phyloP scores from a whole-genome alignment of 2,797 vertebrate genomes.

The Toxotes lorentzi region DNA sequence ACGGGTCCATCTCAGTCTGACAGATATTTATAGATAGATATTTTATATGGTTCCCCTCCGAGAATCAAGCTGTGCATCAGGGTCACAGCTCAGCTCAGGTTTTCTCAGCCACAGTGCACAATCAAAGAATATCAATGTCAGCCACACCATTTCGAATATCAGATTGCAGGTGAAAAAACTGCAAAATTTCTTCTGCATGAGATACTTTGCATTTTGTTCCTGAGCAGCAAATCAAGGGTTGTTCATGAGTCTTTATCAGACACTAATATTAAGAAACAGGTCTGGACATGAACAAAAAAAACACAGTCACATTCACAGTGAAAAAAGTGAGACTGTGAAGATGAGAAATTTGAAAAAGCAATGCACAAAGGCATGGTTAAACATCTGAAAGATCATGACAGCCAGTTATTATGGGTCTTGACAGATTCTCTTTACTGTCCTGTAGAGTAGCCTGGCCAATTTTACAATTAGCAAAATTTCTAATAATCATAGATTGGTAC shows the following conservation, averaged over 20 bases:
- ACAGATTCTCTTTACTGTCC: too few species aligned
- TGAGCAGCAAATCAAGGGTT: not conserved
- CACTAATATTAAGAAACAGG: not conserved
- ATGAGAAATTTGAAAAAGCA: not conserved
- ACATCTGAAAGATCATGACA: not conserved
- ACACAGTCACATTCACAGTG: too few species aligned
- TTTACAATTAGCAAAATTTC: not conserved
- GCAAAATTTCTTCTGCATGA: not conserved
- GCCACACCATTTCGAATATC: conserved; percentile 21
- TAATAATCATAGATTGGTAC: not conserved
- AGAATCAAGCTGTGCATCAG: conserved; percentile 30
- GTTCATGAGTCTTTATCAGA: not conserved
- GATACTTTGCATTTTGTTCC: not conserved
- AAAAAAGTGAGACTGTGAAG: not conserved
- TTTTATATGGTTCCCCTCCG: conserved; percentile 11
- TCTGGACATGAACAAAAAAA: not conserved
- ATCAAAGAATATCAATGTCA: conserved; percentile 40
- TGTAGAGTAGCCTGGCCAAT: not conserved
- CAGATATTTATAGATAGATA: conserved; percentile 28
- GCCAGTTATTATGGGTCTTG: not conserved
- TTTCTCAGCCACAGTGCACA: conserved; percentile 17
- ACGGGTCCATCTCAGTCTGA: not conserved
- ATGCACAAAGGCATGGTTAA: not conserved
- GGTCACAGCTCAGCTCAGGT: conserved; percentile 44
- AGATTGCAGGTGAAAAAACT: not conserved